phyloP scores from a whole-genome alignment of 1,140 invertebrate species.

The Philopotamus ludificatus region DNA sequence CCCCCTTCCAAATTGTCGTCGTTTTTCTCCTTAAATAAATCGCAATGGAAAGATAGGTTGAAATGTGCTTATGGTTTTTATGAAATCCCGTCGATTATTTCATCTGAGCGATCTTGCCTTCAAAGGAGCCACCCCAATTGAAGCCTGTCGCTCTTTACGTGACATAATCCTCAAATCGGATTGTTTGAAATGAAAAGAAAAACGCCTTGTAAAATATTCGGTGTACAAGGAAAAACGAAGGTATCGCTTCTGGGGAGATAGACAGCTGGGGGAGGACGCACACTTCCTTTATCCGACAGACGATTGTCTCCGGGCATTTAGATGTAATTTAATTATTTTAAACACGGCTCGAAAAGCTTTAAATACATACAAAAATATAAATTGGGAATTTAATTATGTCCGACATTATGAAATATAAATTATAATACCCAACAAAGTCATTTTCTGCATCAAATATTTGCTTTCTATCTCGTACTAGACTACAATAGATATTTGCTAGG shows the following conservation, averaged over 20 bases:
- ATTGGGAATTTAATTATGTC: background rate
- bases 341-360: no score
- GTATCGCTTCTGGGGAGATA: background rate
- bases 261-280: background rate
- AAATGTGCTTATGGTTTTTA: background rate
- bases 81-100: conserved; percentile 28
- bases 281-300: background rate
- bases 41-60: no score
- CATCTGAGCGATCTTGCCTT: conserved; percentile 18
- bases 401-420: background rate
- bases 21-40: no score
- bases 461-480: background rate
- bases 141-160: conserved; percentile 16
- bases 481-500: background rate
- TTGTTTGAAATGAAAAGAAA: conserved; percentile 36
- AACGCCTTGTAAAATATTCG: conserved; percentile 28
- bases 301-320: background rate
- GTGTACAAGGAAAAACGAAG: conserved; percentile 4
- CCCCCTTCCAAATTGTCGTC: no score
- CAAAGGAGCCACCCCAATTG: conserved; percentile 16
- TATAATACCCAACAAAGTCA: no score
- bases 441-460: no score
- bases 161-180: conserved; percentile 35
- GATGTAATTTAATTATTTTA: conserved; percentile 16
- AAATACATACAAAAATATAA: background rate